These are phyloP conservation scores for Pasiphila rectangulata DNA, from an alignment of 2,888 invertebrate species.

Conservation along the genomic window DNA sequence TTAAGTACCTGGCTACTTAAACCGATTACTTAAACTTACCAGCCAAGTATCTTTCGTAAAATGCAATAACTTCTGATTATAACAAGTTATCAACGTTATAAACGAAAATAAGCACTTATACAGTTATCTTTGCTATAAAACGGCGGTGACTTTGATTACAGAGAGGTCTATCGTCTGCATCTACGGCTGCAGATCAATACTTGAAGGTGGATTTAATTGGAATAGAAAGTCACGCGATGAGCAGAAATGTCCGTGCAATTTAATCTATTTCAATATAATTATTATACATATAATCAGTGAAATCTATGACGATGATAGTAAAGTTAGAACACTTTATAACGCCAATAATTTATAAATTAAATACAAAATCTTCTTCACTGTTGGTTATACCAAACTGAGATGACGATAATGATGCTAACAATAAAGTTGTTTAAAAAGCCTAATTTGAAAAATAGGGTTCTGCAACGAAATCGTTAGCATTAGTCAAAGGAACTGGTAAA, in stretches of 20 bases:
- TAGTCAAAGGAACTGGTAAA: constrained; percentile 18
- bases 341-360: too few species aligned
- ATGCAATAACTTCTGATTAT: not conserved
- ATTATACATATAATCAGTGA: constrained; percentile 7
- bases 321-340: not conserved
- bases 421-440: too few species aligned
- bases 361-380: too few species aligned
- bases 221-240: constrained; percentile 43
- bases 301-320: not conserved
- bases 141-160: constrained; percentile 29
- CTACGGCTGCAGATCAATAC: constrained; percentile 35
- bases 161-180: constrained; percentile 19
- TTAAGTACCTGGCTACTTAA: too few species aligned
- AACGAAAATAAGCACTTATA: constrained; percentile 5
- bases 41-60: not conserved
- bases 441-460: too few species aligned
- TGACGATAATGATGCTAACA: too few species aligned
- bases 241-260: constrained; percentile 36
- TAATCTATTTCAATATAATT: constrained; percentile 40
- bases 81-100: not conserved
- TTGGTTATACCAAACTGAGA: too few species aligned
- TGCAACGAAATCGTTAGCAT: not conserved
- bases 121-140: constrained; percentile 12
- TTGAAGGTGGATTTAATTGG: constrained; percentile 45
- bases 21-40: too few species aligned